Conservation (phyloP, 2,888 invertebrate species). For the Hydriomena furcata region DNA sequence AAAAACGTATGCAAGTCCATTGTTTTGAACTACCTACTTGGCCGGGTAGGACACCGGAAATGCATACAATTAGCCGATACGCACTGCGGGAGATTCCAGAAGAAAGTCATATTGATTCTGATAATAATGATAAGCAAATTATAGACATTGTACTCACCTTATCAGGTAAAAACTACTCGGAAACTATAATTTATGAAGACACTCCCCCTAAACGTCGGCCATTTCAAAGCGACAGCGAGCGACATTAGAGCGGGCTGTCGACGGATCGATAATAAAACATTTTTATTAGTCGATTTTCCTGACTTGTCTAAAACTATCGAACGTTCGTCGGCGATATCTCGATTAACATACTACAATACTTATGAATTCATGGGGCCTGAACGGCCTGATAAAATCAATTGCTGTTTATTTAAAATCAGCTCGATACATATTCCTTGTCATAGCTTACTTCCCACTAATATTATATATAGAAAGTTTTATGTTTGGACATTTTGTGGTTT, state of each 20-base stretch:
- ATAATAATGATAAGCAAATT: slow-evolving; percentile 21
- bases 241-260: slow-evolving; percentile 21
- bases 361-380: no score
- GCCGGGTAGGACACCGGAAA: slow-evolving; percentile 73
- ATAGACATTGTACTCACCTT: slow-evolving; percentile 55
- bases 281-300: slow-evolving; percentile 27
- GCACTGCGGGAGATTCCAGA: slow-evolving; percentile 1
- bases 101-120: background rate
- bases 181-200: slow-evolving; percentile 69
- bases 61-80: slow-evolving; percentile 38
- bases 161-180: slow-evolving; percentile 59
- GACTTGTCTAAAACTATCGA: slow-evolving; percentile 10
- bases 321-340: no score
- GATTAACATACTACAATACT: no score
- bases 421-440: no score
- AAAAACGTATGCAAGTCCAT: slow-evolving; percentile 60
- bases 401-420: no score
- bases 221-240: slow-evolving; percentile 72
- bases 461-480: no score
- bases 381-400: no score
- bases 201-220: slow-evolving; percentile 83
- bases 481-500: background rate
- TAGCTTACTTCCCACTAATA: no score
- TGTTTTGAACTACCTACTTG: slow-evolving; percentile 77
- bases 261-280: slow-evolving; percentile 59